Percentiles rank a stretch among this genome's conserved stretches.
Evolutionary conservation across 2,113 vertebrate genomes (phyloP).

Genomic region (Lanius ludovicianus): DNA sequence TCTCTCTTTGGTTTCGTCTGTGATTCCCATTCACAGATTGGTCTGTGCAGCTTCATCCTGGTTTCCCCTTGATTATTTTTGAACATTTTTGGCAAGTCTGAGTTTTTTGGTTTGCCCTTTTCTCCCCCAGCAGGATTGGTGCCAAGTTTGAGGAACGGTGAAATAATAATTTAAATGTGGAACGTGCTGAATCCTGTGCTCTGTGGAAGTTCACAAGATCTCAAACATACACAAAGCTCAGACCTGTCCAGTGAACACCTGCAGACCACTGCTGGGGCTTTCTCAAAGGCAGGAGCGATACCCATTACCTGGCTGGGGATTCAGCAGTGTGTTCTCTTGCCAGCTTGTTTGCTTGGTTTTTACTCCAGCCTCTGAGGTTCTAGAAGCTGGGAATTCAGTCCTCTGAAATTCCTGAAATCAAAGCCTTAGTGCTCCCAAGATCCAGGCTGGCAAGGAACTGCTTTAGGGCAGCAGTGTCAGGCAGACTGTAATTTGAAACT

Average conservation of each 20-base stretch:
- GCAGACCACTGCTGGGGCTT: background rate
- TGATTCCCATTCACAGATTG: background rate
- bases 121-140: background rate
- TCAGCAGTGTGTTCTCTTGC: background rate
- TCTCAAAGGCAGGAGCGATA: background rate
- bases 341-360: background rate
- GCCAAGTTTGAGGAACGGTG: background rate
- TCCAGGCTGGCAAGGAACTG: background rate
- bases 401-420: background rate
- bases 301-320: background rate
- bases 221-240: fast-evolving
- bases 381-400: background rate
- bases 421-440: background rate
- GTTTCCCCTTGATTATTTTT: background rate
- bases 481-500: background rate
- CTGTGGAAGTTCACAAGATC: background rate
- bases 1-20: background rate
- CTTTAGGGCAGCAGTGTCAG: background rate
- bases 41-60: background rate
- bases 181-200: background rate
- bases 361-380: background rate
- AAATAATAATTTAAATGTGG: background rate
- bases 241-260: fast-evolving
- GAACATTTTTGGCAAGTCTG: background rate
- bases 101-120: background rate